A percentile compares a stretch with the other conserved stretches of the same genome.
phyloP scores from a whole-genome alignment of 2,797 vertebrate species.

The Silurus lanzhouensis region DNA sequence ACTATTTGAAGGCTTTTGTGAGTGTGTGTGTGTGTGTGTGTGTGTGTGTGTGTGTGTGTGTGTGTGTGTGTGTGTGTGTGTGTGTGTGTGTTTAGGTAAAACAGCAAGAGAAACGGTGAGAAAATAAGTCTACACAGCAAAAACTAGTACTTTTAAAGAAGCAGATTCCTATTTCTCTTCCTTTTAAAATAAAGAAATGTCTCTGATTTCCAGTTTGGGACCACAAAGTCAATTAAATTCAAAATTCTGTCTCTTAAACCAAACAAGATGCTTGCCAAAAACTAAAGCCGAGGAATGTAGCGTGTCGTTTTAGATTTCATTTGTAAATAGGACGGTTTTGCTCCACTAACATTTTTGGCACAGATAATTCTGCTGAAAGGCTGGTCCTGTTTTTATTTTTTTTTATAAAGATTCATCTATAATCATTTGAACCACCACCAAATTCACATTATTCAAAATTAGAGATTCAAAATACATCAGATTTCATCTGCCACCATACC shows the following conservation, averaged over 20 bases:
- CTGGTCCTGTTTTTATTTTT: background rate
- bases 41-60: constrained; percentile 21
- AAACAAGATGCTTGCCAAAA: constrained; percentile 43
- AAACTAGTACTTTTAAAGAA: constrained; percentile 38
- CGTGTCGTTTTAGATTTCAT: constrained; percentile 46
- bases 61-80: constrained; percentile 24
- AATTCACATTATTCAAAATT: constrained; percentile 30
- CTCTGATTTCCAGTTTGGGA: constrained; percentile 42
- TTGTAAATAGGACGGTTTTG: constrained; percentile 41
- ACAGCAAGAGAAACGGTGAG: background rate
- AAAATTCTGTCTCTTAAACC: constrained; percentile 47
- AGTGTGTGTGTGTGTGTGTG: constrained; percentile 28
- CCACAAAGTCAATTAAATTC: constrained; percentile 43
- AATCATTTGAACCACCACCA: constrained; percentile 21
- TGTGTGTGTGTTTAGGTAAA: background rate
- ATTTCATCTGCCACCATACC: constrained; percentile 2
- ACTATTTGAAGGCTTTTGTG: constrained; percentile 70
- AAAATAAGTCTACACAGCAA: constrained; percentile 13
- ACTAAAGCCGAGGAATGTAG: constrained; percentile 41
- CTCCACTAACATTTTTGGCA: constrained; percentile 42
- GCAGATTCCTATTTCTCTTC: constrained; percentile 27
- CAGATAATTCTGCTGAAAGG: constrained; percentile 14
- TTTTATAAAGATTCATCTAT: constrained; percentile 3
- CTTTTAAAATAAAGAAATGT: constrained; percentile 29
- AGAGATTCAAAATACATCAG: constrained; percentile 31